Conservation (phyloP, 92 coral and sea anemone genomes). For the Palythoa heliodiscus region DNA sequence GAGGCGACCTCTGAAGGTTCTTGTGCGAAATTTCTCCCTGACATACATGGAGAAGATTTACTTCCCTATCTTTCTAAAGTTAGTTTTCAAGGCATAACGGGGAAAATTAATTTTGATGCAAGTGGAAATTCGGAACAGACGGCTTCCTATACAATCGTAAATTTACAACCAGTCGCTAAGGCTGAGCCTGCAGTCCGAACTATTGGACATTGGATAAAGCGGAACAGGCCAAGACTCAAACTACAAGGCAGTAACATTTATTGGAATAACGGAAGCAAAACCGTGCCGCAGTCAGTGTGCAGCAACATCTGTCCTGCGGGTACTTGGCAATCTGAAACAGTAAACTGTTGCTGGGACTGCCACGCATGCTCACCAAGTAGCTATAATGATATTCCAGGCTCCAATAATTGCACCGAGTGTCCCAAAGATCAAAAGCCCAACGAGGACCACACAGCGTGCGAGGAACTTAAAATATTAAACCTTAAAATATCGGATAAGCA, state of each 20-base stretch:
- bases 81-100: constrained; percentile 72
- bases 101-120: constrained; percentile 60
- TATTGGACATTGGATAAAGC: constrained; percentile 74
- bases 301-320: constrained; percentile 71
- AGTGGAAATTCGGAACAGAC: constrained; percentile 73
- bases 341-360: constrained; percentile 87
- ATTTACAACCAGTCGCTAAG: constrained; percentile 51
- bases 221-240: constrained; percentile 33
- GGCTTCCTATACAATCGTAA: constrained; percentile 73
- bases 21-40: constrained; percentile 38
- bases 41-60: constrained; percentile 51
- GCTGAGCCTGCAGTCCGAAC: constrained; percentile 47
- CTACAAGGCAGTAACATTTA: constrained; percentile 35
- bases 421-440: constrained; percentile 57
- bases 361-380: constrained; percentile 53
- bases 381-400: constrained; percentile 50
- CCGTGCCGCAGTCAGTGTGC: constrained; percentile 69
- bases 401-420: constrained; percentile 70
- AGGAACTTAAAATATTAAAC: constrained; percentile 52
- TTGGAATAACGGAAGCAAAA: constrained; percentile 68
- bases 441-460: constrained; percentile 53
- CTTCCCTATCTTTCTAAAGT: constrained; percentile 47
- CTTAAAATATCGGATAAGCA: constrained; percentile 39
- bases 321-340: constrained; percentile 50
- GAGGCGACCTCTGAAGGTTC: background rate